Percentiles rank a stretch among this genome's conserved stretches.
Evolutionary conservation across 2,797 vertebrate genomes (phyloP).

Genomic region (Epinephelus awoara): DNA sequence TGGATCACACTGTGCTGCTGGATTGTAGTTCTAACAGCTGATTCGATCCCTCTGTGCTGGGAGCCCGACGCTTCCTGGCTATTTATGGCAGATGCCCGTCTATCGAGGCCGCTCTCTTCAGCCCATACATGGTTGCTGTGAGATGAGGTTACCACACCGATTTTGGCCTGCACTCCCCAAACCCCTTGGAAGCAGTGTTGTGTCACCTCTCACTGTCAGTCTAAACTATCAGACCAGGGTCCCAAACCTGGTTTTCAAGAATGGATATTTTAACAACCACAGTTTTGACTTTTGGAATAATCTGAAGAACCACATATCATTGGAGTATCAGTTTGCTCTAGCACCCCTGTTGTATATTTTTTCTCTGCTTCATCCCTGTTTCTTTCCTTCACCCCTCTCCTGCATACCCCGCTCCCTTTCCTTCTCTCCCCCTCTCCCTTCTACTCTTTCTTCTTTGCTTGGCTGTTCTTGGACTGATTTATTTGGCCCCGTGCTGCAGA

Average conservation of each 20-base stretch:
- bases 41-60: slow-evolving; percentile 67
- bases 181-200: slow-evolving; percentile 53
- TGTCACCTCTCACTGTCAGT: slow-evolving; percentile 53
- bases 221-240: slow-evolving; percentile 36
- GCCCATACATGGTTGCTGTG: slow-evolving; percentile 87
- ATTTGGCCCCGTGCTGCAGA: slow-evolving; percentile 63
- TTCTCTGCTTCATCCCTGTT: slow-evolving; percentile 26
- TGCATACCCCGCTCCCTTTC: slow-evolving; percentile 51
- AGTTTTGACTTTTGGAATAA: slow-evolving; percentile 44
- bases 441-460: slow-evolving; percentile 48
- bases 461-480: slow-evolving; percentile 68
- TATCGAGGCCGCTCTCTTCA: slow-evolving; percentile 77
- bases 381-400: slow-evolving; percentile 34
- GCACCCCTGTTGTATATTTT: not conserved
- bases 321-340: slow-evolving; percentile 15
- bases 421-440: slow-evolving; percentile 48
- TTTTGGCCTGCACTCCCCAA: slow-evolving; percentile 68
- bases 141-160: slow-evolving; percentile 80
- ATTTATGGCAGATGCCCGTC: slow-evolving; percentile 87
- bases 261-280: slow-evolving; percentile 41
- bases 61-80: slow-evolving; percentile 75
- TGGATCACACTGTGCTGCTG: slow-evolving; percentile 32
- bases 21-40: slow-evolving; percentile 76
- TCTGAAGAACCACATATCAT: slow-evolving; percentile 33
- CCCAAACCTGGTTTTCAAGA: slow-evolving; percentile 46